A percentile compares a stretch with the other conserved stretches of the same genome.
These are phyloP conservation scores for Cryptoblepharus egeriae DNA, from an alignment of 2,797 vertebrate genomes.

Conservation along the genomic window DNA sequence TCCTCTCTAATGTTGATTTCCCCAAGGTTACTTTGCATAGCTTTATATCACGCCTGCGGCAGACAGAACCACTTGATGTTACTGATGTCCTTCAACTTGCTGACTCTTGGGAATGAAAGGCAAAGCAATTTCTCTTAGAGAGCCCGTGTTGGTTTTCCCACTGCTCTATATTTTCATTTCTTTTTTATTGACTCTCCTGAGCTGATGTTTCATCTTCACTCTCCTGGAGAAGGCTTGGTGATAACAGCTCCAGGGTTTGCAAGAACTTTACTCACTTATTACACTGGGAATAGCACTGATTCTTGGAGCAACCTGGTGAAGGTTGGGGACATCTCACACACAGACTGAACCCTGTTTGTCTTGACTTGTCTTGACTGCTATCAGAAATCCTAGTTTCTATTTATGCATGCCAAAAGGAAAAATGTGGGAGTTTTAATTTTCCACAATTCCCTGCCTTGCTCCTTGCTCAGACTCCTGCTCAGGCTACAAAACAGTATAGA, in stretches of 20 bases:
- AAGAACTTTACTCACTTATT: background rate
- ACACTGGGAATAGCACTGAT: background rate
- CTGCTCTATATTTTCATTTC: conserved; percentile 14
- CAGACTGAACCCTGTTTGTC: background rate
- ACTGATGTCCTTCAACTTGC: conserved; percentile 1
- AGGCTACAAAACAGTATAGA: background rate
- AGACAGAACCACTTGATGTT: conserved; percentile 41
- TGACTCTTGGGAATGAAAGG: background rate
- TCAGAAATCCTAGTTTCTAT: background rate
- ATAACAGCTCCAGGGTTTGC: background rate
- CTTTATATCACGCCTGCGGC: conserved; percentile 37
- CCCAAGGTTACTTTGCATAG: conserved; percentile 45
- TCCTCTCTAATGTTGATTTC: conserved; percentile 60
- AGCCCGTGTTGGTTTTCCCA: background rate
- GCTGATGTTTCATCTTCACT: background rate
- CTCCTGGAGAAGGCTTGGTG: conserved; percentile 19
- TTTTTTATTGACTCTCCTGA: background rate
- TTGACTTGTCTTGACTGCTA: too few relatives aligned
- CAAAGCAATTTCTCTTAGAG: conserved; percentile 19
- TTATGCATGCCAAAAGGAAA: background rate
- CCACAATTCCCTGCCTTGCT: background rate
- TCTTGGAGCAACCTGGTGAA: background rate
- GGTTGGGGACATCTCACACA: background rate
- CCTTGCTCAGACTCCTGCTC: background rate
- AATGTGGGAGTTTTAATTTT: background rate